These are phyloP conservation scores for Podarcis muralis DNA, from an alignment of 2,113 vertebrate genomes.

Conservation along the genomic window DNA sequence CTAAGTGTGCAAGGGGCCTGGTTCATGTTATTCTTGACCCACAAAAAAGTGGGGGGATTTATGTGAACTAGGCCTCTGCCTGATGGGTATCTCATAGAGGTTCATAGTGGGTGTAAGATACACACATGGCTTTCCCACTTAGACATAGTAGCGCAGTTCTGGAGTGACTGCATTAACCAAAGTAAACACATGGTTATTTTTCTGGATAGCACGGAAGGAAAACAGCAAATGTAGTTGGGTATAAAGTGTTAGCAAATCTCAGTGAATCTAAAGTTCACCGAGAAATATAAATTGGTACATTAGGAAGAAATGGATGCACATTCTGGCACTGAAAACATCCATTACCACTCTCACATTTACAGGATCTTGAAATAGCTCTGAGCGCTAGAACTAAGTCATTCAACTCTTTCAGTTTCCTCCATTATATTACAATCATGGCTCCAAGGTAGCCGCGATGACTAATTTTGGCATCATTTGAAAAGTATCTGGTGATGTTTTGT, in stretches of 20 bases:
- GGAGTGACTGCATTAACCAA: not conserved
- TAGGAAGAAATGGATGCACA: not conserved
- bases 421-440: not conserved
- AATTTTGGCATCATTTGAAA: not conserved
- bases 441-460: not conserved
- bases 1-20: not conserved
- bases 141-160: not conserved
- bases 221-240: not conserved
- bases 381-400: not conserved
- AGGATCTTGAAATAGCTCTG: not conserved
- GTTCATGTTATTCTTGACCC: not conserved
- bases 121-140: too few species aligned
- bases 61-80: not conserved
- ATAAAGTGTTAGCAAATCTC: not conserved
- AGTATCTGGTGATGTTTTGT: slow-evolving; percentile 1
- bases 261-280: not conserved
- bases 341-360: not conserved
- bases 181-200: not conserved
- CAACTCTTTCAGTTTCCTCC: not conserved
- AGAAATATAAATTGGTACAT: not conserved
- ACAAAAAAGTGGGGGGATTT: not conserved
- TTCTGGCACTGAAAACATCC: not conserved
- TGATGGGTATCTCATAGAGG: not conserved
- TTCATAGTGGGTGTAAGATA: not conserved
- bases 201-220: not conserved